Base-by-base conservation (phyloP, 2,797 vertebrate genomes). In the Zenarchopterus dispar region DNA sequence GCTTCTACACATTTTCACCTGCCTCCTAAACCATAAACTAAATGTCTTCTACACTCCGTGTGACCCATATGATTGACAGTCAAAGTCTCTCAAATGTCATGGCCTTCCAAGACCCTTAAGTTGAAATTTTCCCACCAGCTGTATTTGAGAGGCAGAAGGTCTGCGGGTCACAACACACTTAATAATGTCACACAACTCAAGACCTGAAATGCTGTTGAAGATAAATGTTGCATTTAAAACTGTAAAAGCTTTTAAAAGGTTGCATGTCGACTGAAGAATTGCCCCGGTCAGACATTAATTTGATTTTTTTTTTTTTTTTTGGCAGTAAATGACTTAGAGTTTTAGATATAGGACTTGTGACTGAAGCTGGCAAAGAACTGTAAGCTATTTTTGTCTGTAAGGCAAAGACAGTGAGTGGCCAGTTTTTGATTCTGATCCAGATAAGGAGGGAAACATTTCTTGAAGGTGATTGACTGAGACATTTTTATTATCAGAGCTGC, bases 21-120 rank as follows among this genome's bases (percentile, higher is more conserved):
- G 1, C 41, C 26, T 56, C 43, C 15, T 51, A 47, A 67, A 73
- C 22, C 18, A 1, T n/a, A 31, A 31, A 39, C 36, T 15, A 39
- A 15, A 39, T 16, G 15, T 39, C 56, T 70, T 49, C 62, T 46
- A 21, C 18, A 58, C 62, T 65, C 66, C 31, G 31, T 52, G 42
- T 72, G 77, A 82, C 80, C 80, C 86, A 84, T 78, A 33, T 71
- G 68, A 55, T 16, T 68, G 70, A 73, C 50, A 62, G 56, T 47
- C 48, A 68, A 56, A 81, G 72, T 67, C 54, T 66, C 63, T 55
- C 22, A 81, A 73, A 83, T 86, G 76, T 81, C 75, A 71, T 54
- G 73, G 50, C 62, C 63, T 63, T 72, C 51, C 56, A 45, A 18
- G 21, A 62, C 56, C 64, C 57, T 59, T 18, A 70, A 75, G 66